phyloP scores from a whole-genome alignment of 2,113 vertebrate species.

The Natator depressus region DNA sequence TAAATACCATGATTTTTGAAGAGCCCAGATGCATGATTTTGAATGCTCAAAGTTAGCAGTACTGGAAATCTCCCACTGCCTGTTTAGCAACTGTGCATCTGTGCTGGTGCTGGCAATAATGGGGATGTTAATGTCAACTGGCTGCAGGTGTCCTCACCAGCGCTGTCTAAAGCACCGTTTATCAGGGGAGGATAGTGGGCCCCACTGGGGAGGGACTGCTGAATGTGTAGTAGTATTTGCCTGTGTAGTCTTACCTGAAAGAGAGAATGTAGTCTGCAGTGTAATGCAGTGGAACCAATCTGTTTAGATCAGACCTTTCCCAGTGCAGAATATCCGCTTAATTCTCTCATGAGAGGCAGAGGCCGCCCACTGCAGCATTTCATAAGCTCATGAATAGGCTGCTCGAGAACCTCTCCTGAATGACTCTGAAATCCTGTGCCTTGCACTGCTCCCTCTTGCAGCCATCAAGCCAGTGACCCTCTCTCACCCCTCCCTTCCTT shows the following conservation, averaged over 20 bases:
- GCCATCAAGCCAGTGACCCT: background rate
- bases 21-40: background rate
- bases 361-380: background rate
- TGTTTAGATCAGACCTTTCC: no score
- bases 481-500: background rate
- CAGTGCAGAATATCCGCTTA: no score
- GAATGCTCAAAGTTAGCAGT: background rate
- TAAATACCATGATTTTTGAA: background rate
- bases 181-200: background rate
- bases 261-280: no score
- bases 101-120: background rate
- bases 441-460: background rate
- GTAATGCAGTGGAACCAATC: no score
- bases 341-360: no score
- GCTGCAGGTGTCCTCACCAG: background rate
- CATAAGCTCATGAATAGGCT: background rate
- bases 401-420: background rate
- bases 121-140: background rate
- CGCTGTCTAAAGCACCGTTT: background rate
- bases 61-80: background rate
- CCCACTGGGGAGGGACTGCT: background rate
- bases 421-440: background rate
- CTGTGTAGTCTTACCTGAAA: no score
- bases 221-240: background rate
- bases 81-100: background rate